A percentile compares a stretch with the other conserved stretches of the same genome.
phyloP scores from a whole-genome alignment of 2,113 vertebrate genomes.

The Pelodiscus sinensis region DNA sequence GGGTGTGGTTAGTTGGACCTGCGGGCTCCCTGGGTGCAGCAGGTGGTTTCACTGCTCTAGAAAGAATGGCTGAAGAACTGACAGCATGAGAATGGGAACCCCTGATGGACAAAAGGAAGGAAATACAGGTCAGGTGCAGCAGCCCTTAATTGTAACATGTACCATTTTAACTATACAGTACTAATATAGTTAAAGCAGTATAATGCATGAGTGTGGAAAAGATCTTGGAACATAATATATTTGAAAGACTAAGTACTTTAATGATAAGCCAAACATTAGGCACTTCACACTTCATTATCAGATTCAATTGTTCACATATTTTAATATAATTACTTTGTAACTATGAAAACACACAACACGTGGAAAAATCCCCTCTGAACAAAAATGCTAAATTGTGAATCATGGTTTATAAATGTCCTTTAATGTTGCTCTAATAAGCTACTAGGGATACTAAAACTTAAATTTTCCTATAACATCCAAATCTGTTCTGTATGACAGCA shows the following conservation, averaged over 20 bases:
- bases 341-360: not conserved
- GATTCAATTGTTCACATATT: not conserved
- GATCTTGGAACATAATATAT: not conserved
- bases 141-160: no score
- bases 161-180: no score
- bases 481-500: not conserved
- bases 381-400: not conserved
- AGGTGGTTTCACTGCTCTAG: no score
- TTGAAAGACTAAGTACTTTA: not conserved
- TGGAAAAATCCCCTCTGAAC: not conserved
- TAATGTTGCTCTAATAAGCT: not conserved
- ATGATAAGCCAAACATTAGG: not conserved
- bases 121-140: no score
- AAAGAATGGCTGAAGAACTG: no score
- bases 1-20: no score
- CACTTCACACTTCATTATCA: not conserved
- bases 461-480: not conserved
- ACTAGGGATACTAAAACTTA: not conserved
- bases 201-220: no score
- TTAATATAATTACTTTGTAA: not conserved
- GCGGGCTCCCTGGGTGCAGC: no score
- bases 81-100: no score
- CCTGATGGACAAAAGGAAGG: no score
- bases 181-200: no score
- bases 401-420: not conserved